Evolutionary conservation across 2,888 invertebrate genomes (phyloP).

Genomic region (Subacronicta megacephala): DNA sequence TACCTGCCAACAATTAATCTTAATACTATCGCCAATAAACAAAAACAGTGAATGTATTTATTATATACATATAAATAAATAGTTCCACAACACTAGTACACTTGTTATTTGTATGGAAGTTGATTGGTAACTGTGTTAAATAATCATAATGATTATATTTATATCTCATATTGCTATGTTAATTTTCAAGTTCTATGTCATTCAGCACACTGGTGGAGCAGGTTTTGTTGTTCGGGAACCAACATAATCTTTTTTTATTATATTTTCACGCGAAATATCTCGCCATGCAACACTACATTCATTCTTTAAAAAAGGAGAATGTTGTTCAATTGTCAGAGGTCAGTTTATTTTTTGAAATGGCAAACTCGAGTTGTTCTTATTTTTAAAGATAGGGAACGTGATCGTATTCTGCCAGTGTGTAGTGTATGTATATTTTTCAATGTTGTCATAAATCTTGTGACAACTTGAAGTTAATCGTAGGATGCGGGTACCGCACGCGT

Average conservation of each 20-base stretch:
- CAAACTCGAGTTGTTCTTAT: no score
- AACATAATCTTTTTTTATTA: conserved; percentile 28
- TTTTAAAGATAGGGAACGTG: no score
- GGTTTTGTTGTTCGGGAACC: conserved; percentile 64
- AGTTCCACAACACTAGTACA: conserved; percentile 19
- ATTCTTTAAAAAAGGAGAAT: no score
- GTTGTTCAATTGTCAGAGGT: no score
- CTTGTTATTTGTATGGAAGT: conserved; percentile 53
- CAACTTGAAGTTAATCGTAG: no score
- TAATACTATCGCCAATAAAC: conserved; percentile 7
- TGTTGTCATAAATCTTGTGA: no score
- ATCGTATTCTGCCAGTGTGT: neutral
- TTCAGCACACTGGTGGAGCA: conserved; percentile 67
- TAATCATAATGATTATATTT: conserved; percentile 69
- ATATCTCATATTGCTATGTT: conserved; percentile 75
- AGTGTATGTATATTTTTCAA: no score
- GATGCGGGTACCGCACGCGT: no score
- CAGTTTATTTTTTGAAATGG: neutral
- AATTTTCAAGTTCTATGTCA: conserved; percentile 87
- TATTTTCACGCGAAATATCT: conserved; percentile 7
- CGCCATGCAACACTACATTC: neutral
- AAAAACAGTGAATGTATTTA: neutral
- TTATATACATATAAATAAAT: neutral
- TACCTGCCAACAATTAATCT: conserved; percentile 18
- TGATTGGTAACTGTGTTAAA: conserved; percentile 67